Evolutionary conservation across 2,113 vertebrate genomes (phyloP).

Genomic region (Rana temporaria): DNA sequence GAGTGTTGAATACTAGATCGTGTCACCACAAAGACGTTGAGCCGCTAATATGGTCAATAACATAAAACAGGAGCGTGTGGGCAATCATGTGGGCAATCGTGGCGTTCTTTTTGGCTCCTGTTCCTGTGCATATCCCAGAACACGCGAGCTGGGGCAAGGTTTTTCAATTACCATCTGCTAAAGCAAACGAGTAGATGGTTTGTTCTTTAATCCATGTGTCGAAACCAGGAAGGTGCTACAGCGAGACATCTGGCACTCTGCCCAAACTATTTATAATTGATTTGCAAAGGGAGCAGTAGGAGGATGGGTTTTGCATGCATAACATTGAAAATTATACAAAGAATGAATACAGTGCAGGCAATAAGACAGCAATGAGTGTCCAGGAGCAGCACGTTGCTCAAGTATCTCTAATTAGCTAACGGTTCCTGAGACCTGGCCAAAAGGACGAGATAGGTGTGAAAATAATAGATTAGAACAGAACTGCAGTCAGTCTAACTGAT

Average conservation of each 20-base stretch:
- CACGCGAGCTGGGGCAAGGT: slow-evolving; percentile 38
- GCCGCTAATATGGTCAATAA: slow-evolving; percentile 1
- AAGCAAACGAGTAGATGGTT: slow-evolving; percentile 49
- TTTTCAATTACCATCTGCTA: slow-evolving; percentile 56
- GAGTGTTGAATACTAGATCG: slow-evolving; percentile 9
- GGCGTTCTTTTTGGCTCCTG: slow-evolving; percentile 17
- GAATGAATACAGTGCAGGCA: slow-evolving; percentile 28
- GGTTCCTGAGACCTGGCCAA: slow-evolving; percentile 9
- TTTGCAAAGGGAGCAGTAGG: slow-evolving; percentile 49
- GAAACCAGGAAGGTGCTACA: slow-evolving; percentile 49
- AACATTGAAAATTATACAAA: slow-evolving; percentile 40
- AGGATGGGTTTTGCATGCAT: slow-evolving; percentile 41
- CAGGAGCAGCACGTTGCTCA: slow-evolving; percentile 13
- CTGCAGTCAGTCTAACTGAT: not conserved
- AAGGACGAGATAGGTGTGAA: slow-evolving; percentile 19
- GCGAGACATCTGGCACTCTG: slow-evolving; percentile 48
- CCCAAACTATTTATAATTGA: slow-evolving; percentile 54
- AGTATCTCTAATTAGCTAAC: slow-evolving; percentile 38
- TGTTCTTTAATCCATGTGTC: slow-evolving; percentile 53
- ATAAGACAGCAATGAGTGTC: slow-evolving; percentile 22
- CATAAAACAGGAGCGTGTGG: slow-evolving; percentile 1
- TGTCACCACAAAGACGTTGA: slow-evolving; percentile 8
- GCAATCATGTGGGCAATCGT: not conserved
- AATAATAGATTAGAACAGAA: not conserved
- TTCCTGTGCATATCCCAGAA: slow-evolving; percentile 34